Base-by-base conservation (phyloP, 1,140 invertebrate genomes). In the Hyposmocoma kahamanoa region DNA sequence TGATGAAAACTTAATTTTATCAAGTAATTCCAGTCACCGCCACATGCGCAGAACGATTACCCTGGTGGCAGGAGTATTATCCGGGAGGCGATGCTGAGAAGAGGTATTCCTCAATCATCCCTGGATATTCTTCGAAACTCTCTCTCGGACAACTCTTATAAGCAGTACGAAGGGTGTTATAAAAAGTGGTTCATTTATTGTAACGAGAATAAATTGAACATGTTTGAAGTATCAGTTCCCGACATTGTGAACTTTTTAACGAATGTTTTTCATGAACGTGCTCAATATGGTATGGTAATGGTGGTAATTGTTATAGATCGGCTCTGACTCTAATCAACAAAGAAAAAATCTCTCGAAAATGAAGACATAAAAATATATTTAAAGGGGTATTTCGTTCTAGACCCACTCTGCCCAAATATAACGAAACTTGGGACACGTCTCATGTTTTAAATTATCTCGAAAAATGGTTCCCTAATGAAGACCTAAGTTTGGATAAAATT, bases 221-320 rank as follows among this genome's bases (percentile, higher is more conserved):
- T 68, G 56, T 64, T 68, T 72, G 15, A 61, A 72, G 62, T 59
- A 75, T 65, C 56, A 59, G 52, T 60, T 56, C 62, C 60, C 67
- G 9, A 47, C 3, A 17, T 34, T 3, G 18, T 47, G 3, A 17
- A 8, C 2, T 34, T 47, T 19, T 22, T 47, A 8, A 34, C 44
- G 2, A n/a, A 17, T 3, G 3, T 21, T 3, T 47, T 34, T 34
- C 11, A 47, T 18, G 18, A 36, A 9, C 26, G 44, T 34, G 44
- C 26, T 13, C 26, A 32, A 47, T 69, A 60, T 48, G 59, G 62
- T 0, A 49, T 53, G 0, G 18, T 69, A 3, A 67, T n/a, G n/a
- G n/a, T n/a, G n/a, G n/a, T n/a, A n/a, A 61, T 47, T 45, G 46
- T 1, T 36, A 24, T 18, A 39, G 57, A 32, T 55, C 58, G n/a